phyloP scores from a whole-genome alignment of 2,888 invertebrate species.

The Macrosiphum euphorbiae region DNA sequence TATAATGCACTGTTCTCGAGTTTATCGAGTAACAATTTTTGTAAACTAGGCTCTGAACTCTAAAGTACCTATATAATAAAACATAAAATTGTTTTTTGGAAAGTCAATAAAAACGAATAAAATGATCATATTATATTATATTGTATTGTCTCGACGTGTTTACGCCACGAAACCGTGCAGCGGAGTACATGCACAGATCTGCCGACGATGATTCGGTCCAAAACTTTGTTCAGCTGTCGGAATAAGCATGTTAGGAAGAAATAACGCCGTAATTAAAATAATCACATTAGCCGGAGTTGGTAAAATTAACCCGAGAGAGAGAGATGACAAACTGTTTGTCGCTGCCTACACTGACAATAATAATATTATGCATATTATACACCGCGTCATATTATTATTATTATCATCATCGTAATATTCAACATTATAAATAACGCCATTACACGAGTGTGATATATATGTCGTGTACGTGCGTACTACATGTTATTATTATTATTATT shows the following conservation, averaged over 20 bases:
- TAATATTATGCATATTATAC: not conserved
- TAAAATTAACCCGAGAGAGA: slow-evolving; percentile 20
- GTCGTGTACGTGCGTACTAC: not conserved
- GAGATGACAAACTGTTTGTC: slow-evolving; percentile 29
- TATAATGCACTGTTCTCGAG: not conserved
- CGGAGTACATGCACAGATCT: not conserved
- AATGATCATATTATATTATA: not conserved
- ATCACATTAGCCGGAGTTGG: slow-evolving; percentile 17
- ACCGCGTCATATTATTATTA: not conserved
- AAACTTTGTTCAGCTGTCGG: slow-evolving; percentile 26
- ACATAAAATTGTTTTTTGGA: slow-evolving; percentile 9
- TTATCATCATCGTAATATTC: not conserved
- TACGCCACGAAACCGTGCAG: not conserved
- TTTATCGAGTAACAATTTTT: not conserved
- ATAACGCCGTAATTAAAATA: slow-evolving; percentile 34
- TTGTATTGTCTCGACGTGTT: not conserved
- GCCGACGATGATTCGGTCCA: not conserved
- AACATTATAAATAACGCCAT: slow-evolving; percentile 14
- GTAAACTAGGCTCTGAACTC: not conserved
- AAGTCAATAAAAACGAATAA: slow-evolving; percentile 28
- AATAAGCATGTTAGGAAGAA: not conserved
- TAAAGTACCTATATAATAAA: not conserved
- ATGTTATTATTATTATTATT: not conserved
- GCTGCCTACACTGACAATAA: slow-evolving; percentile 14
- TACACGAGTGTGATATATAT: not conserved